phyloP scores from a whole-genome alignment of 2,797 vertebrate genomes.

The Ctenosaura bakeri region DNA sequence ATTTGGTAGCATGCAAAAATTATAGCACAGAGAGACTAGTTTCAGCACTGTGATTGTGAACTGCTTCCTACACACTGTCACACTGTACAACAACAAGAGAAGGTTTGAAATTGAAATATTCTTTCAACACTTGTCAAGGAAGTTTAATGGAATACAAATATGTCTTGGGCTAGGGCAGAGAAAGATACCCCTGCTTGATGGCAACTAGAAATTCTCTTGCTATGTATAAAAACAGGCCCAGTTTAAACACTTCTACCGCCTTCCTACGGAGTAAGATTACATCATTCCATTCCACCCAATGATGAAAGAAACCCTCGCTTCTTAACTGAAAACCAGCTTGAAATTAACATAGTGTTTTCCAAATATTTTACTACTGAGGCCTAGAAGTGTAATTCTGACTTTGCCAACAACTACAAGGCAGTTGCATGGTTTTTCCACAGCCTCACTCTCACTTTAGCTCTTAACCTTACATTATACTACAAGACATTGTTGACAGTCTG shows the following conservation, averaged over 20 bases:
- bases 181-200: neutral
- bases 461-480: neutral
- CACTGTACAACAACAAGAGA: neutral
- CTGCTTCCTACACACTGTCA: neutral
- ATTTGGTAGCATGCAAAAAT: constrained; percentile 10
- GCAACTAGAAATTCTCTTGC: neutral
- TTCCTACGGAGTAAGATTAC: neutral
- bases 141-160: neutral
- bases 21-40: neutral
- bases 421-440: neutral
- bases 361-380: neutral
- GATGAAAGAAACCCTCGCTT: neutral
- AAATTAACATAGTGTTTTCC: neutral
- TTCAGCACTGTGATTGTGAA: neutral
- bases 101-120: neutral
- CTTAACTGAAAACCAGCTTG: neutral
- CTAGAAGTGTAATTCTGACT: neutral
- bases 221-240: neutral
- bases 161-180: constrained; percentile 15
- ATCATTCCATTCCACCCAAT: neutral
- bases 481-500: neutral
- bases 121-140: neutral
- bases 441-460: neutral
- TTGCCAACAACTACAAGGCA: neutral
- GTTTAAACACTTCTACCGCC: too few species aligned